phyloP scores from a whole-genome alignment of 2,113 vertebrate genomes.

The Myotis brandtii region DNA sequence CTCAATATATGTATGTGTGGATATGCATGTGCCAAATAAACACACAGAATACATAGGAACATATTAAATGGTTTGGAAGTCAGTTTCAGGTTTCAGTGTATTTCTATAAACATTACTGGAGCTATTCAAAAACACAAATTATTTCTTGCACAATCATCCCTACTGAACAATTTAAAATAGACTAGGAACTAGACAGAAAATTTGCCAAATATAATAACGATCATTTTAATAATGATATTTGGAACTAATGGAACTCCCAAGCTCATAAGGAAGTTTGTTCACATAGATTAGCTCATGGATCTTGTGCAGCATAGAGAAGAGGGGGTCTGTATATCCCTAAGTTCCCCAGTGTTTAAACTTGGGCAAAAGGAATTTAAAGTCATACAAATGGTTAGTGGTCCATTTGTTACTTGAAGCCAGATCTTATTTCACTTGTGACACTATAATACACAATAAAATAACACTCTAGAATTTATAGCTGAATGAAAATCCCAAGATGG shows the following conservation, averaged over 20 bases:
- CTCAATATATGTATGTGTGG: not conserved
- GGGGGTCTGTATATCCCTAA: not conserved
- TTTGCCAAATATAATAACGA: conserved; percentile 37
- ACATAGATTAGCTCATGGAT: not conserved
- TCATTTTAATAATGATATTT: not conserved
- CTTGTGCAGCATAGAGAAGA: not conserved
- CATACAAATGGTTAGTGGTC: not conserved
- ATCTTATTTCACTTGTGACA: not conserved
- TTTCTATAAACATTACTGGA: conserved; percentile 45
- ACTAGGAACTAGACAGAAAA: conserved; percentile 25
- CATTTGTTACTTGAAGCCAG: not conserved
- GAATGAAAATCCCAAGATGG: not conserved
- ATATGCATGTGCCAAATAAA: conserved; percentile 6
- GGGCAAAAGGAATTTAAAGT: not conserved
- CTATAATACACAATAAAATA: not conserved
- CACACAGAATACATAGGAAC: conserved; percentile 23
- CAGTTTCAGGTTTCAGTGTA: conserved; percentile 3
- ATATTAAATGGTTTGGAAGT: conserved; percentile 1
- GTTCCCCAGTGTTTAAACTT: not conserved
- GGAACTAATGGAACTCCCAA: not conserved
- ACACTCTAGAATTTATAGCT: not conserved
- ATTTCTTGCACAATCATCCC: conserved; percentile 15
- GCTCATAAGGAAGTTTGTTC: not conserved
- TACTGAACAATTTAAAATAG: conserved; percentile 4
- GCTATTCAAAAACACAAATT: conserved; percentile 38